These are phyloP conservation scores for Portunus trituberculatus DNA, from an alignment of 1,140 invertebrate genomes.

Conservation along the genomic window DNA sequence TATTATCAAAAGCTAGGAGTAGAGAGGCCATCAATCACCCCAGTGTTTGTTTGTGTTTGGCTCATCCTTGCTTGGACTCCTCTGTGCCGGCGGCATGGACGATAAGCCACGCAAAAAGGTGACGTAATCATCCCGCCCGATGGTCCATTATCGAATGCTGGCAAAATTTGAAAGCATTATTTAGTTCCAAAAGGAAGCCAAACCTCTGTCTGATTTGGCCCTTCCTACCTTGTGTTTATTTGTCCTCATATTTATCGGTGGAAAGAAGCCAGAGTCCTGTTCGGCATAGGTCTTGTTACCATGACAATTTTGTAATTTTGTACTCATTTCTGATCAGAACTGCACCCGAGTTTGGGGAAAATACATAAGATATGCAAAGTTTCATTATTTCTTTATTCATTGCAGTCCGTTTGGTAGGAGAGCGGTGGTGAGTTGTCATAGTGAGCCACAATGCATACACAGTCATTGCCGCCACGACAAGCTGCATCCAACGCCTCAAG, in stretches of 20 bases:
- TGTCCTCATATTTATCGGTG: too few relatives aligned
- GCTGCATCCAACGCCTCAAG: conserved; percentile 46
- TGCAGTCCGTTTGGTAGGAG: too few relatives aligned
- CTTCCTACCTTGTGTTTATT: not conserved
- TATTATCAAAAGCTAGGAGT: conserved; percentile 14
- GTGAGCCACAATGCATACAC: conserved; percentile 30
- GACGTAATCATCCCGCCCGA: not conserved
- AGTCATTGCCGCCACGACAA: conserved; percentile 25
- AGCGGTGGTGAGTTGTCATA: not conserved
- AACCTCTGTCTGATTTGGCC: not conserved
- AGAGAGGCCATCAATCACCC: conserved; percentile 1
- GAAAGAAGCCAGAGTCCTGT: too few relatives aligned
- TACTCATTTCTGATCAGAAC: not conserved
- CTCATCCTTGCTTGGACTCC: conserved; percentile 18
- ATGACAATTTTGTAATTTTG: too few relatives aligned
- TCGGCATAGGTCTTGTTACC: too few relatives aligned
- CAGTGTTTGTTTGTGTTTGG: conserved; percentile 22
- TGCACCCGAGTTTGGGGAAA: not conserved
- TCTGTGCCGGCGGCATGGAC: not conserved
- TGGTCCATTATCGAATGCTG: not conserved
- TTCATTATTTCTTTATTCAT: too few relatives aligned
- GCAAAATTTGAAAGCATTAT: not conserved
- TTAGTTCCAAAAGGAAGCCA: conserved; percentile 11
- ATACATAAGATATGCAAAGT: not conserved
- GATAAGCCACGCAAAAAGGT: not conserved